phyloP scores from a whole-genome alignment of 2,797 vertebrate species.

The Allobates femoralis region DNA sequence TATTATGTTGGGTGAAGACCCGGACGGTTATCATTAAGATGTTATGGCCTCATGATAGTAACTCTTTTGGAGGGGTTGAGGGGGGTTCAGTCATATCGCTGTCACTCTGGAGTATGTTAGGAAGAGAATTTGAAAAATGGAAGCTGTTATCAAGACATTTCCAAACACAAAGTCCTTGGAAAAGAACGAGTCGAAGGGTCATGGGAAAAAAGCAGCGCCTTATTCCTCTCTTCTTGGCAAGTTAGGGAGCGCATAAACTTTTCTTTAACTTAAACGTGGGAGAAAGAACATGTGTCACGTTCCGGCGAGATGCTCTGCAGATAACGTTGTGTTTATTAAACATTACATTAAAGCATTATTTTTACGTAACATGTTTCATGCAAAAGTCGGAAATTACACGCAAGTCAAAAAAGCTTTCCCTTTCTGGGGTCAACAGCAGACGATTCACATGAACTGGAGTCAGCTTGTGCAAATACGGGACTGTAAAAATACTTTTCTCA shows the following conservation, averaged over 20 bases:
- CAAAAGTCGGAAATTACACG: not conserved
- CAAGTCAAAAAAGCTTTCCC: not conserved
- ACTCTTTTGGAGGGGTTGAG: not conserved
- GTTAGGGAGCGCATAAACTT: slow-evolving; percentile 69
- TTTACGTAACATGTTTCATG: not conserved
- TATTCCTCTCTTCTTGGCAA: slow-evolving; percentile 77
- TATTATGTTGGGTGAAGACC: slow-evolving; percentile 4
- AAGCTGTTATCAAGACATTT: slow-evolving; percentile 78
- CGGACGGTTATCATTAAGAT: slow-evolving; percentile 23
- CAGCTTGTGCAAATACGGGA: not conserved
- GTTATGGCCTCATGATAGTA: slow-evolving; percentile 9
- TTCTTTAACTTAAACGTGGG: slow-evolving; percentile 70
- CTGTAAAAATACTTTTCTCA: not conserved
- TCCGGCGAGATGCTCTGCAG: slow-evolving; percentile 18
- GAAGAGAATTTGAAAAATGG: slow-evolving; percentile 74
- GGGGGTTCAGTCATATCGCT: slow-evolving; percentile 32
- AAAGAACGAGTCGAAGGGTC: slow-evolving; percentile 79
- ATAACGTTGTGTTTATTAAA: slow-evolving; percentile 19
- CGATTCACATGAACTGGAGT: slow-evolving; percentile 39
- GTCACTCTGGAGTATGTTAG: slow-evolving; percentile 9
- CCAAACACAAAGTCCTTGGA: slow-evolving; percentile 77
- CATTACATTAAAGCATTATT: slow-evolving; percentile 18
- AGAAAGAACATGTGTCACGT: slow-evolving; percentile 36
- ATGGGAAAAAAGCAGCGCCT: slow-evolving; percentile 80
- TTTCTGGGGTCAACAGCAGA: slow-evolving; percentile 27